These are phyloP conservation scores for Petrophora chlorosata DNA, from an alignment of 2,888 invertebrate species.

Conservation along the genomic window DNA sequence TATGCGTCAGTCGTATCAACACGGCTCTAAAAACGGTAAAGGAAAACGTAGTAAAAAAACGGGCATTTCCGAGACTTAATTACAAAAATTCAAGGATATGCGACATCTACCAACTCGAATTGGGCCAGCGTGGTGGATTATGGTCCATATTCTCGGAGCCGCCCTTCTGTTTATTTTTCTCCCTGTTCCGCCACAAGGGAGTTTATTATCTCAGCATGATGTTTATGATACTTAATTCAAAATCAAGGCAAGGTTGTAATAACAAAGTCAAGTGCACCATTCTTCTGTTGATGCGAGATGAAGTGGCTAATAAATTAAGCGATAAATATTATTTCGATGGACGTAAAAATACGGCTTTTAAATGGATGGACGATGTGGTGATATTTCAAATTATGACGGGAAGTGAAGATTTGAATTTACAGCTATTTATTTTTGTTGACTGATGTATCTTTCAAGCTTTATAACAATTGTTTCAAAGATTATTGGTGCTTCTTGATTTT, in stretches of 20 bases:
- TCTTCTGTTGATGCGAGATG: constrained; percentile 24
- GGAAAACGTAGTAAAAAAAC: too few relatives aligned
- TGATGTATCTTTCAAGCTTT: constrained; percentile 4
- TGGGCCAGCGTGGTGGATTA: not conserved
- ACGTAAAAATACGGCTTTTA: constrained; percentile 18
- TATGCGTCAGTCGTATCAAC: too few relatives aligned
- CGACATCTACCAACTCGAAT: too few relatives aligned
- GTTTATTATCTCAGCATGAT: constrained; percentile 23
- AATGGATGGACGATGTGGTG: constrained; percentile 3
- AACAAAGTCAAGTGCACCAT: constrained; percentile 34
- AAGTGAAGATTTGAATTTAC: not conserved
- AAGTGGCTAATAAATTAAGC: constrained; percentile 31
- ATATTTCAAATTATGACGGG: constrained; percentile 14
- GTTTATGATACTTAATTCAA: constrained; percentile 28
- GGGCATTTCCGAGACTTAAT: too few relatives aligned
- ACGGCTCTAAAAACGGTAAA: too few relatives aligned
- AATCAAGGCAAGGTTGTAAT: constrained; percentile 26
- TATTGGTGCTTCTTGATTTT: too few relatives aligned
- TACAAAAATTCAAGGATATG: too few relatives aligned
- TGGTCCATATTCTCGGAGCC: not conserved
- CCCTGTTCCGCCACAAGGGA: constrained; percentile 2
- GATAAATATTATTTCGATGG: constrained; percentile 30
- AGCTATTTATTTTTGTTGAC: constrained; percentile 14
- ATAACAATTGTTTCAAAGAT: not conserved
- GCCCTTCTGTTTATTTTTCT: constrained; percentile 5